These are phyloP conservation scores for Colius striatus DNA, from an alignment of 2,113 vertebrate genomes.

Conservation along the genomic window DNA sequence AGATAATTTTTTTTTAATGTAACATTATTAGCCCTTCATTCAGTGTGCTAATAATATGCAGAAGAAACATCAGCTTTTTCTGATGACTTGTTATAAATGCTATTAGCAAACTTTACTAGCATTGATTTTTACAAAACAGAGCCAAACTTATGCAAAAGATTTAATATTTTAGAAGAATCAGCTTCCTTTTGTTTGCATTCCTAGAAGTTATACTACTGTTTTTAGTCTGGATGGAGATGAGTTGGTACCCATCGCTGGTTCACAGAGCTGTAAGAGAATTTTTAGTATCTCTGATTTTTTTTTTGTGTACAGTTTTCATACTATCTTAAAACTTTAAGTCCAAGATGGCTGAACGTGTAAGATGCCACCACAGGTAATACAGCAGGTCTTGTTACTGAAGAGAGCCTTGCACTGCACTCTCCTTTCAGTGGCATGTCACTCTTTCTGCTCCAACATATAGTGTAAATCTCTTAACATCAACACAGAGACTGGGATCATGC, in stretches of 20 bases:
- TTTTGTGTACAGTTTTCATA: background rate
- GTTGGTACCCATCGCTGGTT: background rate
- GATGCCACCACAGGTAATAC: background rate
- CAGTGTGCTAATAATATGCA: background rate
- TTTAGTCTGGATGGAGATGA: background rate
- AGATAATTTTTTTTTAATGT: background rate
- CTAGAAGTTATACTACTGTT: background rate
- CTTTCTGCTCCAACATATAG: background rate
- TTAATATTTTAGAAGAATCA: background rate
- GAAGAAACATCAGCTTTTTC: background rate
- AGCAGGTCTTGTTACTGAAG: background rate
- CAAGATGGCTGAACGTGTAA: background rate
- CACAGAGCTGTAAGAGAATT: background rate
- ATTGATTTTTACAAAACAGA: background rate
- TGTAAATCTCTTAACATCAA: background rate
- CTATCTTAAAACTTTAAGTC: background rate
- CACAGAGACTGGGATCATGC: background rate
- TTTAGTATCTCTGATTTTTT: background rate
- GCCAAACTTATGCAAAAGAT: background rate
- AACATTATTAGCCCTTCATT: background rate
- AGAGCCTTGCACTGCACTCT: background rate
- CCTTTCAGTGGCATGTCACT: background rate
- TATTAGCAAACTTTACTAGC: background rate
- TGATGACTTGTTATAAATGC: background rate
- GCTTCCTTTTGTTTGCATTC: background rate